phyloP scores from a whole-genome alignment of 2,113 vertebrate genomes.

The Loxodonta africana region DNA sequence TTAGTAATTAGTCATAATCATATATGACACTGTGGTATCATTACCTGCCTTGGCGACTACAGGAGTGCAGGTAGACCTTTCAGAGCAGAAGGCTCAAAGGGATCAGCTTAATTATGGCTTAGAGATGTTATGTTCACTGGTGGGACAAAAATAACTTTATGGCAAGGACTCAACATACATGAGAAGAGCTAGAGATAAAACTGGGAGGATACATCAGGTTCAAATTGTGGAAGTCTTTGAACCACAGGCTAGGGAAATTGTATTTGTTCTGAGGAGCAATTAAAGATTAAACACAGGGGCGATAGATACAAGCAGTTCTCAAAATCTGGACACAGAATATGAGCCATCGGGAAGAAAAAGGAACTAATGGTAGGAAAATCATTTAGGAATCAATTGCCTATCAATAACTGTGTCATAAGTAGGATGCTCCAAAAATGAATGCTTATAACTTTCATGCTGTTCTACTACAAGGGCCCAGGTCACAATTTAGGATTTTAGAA shows the following conservation, averaged over 20 bases:
- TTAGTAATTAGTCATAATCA: constrained; percentile 74
- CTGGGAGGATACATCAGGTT: not conserved
- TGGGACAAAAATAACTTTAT: not conserved
- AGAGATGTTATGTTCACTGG: not conserved
- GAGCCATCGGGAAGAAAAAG: constrained; percentile 20
- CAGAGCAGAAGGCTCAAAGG: not conserved
- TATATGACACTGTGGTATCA: constrained; percentile 3
- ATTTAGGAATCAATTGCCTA: not conserved
- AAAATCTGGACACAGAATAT: constrained; percentile 40
- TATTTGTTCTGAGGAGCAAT: constrained; percentile 58
- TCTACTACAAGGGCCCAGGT: not conserved
- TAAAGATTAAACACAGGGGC: constrained; percentile 38
- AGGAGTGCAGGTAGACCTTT: constrained; percentile 24
- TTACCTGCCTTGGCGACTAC: constrained; percentile 49
- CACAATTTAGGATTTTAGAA: not conserved
- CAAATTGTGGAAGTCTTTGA: constrained; percentile 56
- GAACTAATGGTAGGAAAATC: not conserved
- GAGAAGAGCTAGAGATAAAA: constrained; percentile 40
- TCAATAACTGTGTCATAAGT: not conserved
- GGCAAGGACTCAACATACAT: not conserved
- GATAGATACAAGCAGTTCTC: not conserved
- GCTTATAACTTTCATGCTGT: not conserved
- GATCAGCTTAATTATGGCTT: not conserved
- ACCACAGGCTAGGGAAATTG: constrained; percentile 45
- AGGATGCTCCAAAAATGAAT: not conserved